phyloP scores from a whole-genome alignment of 2,113 vertebrate genomes.

The Gavia stellata region DNA sequence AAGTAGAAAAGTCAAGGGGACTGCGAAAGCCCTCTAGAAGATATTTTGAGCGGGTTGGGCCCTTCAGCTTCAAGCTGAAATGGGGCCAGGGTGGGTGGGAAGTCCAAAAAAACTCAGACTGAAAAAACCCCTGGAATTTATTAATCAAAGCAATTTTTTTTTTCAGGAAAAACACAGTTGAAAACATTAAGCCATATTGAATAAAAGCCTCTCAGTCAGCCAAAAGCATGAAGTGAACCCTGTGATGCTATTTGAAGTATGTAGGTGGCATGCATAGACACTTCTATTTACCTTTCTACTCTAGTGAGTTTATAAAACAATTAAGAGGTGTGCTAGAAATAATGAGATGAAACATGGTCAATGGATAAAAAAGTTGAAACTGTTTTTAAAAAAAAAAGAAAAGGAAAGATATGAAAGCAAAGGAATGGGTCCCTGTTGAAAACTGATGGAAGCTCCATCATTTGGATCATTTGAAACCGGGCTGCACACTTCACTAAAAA shows the following conservation, averaged over 20 bases:
- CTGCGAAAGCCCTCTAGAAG: background rate
- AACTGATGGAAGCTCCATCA: constrained; percentile 44
- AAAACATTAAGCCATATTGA: background rate
- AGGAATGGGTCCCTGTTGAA: constrained; percentile 28
- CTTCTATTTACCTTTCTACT: constrained; percentile 10
- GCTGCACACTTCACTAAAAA: background rate
- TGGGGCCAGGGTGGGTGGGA: accelerated
- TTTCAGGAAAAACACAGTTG: background rate
- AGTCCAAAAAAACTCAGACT: background rate
- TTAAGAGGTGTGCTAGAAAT: constrained; percentile 11
- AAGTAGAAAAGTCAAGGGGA: background rate
- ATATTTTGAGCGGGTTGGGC: background rate
- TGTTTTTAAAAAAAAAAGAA: background rate
- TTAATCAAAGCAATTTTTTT: background rate
- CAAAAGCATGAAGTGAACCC: constrained; percentile 9
- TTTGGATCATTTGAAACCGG: constrained; percentile 12
- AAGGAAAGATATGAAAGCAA: background rate
- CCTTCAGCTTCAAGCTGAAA: background rate
- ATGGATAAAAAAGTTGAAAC: background rate
- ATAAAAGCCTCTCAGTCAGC: background rate
- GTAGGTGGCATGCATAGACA: background rate
- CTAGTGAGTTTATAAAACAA: constrained; percentile 10
- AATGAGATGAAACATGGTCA: background rate
- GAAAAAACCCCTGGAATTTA: background rate
- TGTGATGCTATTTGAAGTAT: constrained; percentile 27